These are phyloP conservation scores for Heliconius himera DNA, from an alignment of 1,140 invertebrate species.

Conservation along the genomic window DNA sequence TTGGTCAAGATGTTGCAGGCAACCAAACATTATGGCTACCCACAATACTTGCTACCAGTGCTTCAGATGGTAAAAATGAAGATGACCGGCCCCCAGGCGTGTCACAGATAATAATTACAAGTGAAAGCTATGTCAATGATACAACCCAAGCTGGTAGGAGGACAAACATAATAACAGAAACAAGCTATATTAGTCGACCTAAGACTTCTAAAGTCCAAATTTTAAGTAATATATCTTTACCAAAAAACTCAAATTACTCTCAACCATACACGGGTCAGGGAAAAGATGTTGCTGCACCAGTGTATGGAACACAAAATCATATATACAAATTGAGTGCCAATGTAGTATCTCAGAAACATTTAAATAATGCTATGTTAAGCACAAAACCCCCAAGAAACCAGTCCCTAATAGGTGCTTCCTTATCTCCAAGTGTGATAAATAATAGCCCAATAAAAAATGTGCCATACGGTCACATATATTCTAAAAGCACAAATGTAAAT, in stretches of 20 bases:
- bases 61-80: conserved; percentile 67
- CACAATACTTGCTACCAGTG: conserved; percentile 70
- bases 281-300: conserved; percentile 63
- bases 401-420: conserved; percentile 66
- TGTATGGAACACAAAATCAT: conserved; percentile 74
- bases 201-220: conserved; percentile 77
- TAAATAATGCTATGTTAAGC: conserved; percentile 70
- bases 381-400: conserved; percentile 70
- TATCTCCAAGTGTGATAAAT: conserved; percentile 66
- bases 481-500: conserved; percentile 71
- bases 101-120: conserved; percentile 79
- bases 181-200: conserved; percentile 65
- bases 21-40: conserved; percentile 75
- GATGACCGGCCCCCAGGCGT: conserved; percentile 68
- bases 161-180: conserved; percentile 70
- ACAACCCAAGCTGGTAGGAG: conserved; percentile 56
- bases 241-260: conserved; percentile 70
- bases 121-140: conserved; percentile 73
- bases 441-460: conserved; percentile 72
- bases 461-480: conserved; percentile 70
- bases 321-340: conserved; percentile 71
- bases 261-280: conserved; percentile 67
- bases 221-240: conserved; percentile 75
- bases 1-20: conserved; percentile 73
- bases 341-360: conserved; percentile 66